Evolutionary conservation across 37 sponge, comb jelly and placozoan species (phyloP).

Genomic region (Tethya wilhelma): DNA sequence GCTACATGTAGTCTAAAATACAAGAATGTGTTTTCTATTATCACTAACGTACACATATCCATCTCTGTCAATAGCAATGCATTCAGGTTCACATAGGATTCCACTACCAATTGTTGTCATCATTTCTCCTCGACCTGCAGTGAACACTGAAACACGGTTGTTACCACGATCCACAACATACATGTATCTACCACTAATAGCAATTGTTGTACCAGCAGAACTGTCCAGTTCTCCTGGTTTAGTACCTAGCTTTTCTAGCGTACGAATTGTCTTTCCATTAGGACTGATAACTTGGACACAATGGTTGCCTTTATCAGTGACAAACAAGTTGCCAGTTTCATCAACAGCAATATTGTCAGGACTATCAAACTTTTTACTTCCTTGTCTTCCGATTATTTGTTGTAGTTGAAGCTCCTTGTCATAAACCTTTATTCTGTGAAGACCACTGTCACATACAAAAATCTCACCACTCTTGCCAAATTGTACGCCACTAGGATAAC

Average conservation of each 20-base stretch:
- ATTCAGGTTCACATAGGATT: not conserved
- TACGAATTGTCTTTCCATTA: not conserved
- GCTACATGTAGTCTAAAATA: too few species aligned
- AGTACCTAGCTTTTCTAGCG: not conserved
- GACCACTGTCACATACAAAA: constrained; percentile 8
- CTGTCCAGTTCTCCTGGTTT: not conserved
- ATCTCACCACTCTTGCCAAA: not conserved
- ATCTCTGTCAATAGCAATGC: constrained; percentile 6
- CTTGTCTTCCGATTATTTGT: not conserved
- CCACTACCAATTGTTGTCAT: not conserved
- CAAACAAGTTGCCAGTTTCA: not conserved
- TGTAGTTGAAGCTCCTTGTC: not conserved
- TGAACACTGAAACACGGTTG: too few species aligned
- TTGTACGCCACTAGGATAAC: too few species aligned
- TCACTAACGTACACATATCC: constrained; percentile 9
- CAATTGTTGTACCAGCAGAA: not conserved
- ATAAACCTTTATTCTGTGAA: constrained; percentile 13
- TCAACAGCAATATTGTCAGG: not conserved
- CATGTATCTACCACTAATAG: too few species aligned
- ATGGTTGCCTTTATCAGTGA: not conserved
- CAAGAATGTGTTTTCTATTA: too few species aligned
- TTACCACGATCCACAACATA: too few species aligned
- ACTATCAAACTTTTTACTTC: not conserved
- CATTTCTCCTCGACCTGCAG: too few species aligned
- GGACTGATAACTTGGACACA: not conserved